phyloP scores from a whole-genome alignment of 2,888 invertebrate genomes.

The Empis livida region DNA sequence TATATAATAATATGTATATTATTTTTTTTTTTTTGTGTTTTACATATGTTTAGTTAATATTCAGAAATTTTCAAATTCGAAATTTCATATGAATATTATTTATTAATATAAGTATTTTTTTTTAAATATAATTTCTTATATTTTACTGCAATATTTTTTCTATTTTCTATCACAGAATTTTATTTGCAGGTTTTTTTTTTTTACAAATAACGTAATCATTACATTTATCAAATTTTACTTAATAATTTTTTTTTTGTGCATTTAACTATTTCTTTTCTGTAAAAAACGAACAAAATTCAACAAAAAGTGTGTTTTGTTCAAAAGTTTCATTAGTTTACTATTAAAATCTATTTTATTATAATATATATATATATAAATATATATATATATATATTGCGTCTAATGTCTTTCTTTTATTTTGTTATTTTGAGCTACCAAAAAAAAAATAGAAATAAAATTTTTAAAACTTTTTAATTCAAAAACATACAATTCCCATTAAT shows the following conservation, averaged over 20 bases:
- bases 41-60: too few species aligned
- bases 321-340: too few species aligned
- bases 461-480: too few species aligned
- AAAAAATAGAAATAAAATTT: too few species aligned
- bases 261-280: background rate
- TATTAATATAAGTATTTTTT: background rate
- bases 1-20: background rate
- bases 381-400: too few species aligned
- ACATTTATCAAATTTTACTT: background rate
- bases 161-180: slow-evolving; percentile 2
- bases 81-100: background rate
- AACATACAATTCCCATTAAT: too few species aligned
- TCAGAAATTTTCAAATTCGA: too few species aligned
- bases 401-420: too few species aligned
- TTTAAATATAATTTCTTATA: background rate
- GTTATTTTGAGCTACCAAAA: too few species aligned
- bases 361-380: too few species aligned
- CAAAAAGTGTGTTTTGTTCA: too few species aligned
- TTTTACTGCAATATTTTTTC: slow-evolving; percentile 2
- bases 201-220: background rate
- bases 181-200: background rate
- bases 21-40: background rate
- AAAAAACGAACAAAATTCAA: background rate
- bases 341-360: too few species aligned
- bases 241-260: background rate